Conservation (phyloP, 2,113 vertebrate genomes). For the rabbit (Oryctolagus cuniculus) region DNA sequence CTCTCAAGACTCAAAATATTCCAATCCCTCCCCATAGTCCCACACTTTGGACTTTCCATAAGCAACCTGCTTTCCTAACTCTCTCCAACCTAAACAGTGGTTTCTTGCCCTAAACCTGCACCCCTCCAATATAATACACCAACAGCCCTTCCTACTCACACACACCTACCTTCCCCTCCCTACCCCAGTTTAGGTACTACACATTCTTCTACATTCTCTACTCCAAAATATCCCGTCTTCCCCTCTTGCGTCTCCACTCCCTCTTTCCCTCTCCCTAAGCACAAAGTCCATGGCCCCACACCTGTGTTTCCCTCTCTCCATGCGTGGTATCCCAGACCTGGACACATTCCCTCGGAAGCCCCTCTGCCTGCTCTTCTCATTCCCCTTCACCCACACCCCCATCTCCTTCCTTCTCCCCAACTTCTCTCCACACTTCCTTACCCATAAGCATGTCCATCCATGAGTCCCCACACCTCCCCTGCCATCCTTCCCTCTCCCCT, state of each 20-base stretch:
- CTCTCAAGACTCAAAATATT: conserved; percentile 39
- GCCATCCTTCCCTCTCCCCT: background rate
- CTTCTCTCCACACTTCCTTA: conserved; percentile 32
- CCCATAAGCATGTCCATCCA: conserved; percentile 35
- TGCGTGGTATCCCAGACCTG: background rate
- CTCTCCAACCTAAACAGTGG: conserved; percentile 1
- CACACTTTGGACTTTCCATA: background rate
- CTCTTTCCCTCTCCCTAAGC: background rate
- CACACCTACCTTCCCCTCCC: background rate
- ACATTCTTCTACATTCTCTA: conserved; percentile 18
- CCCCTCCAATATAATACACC: background rate
- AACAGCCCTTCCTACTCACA: background rate
- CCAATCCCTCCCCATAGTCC: background rate
- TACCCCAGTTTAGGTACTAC: background rate
- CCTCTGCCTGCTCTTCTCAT: background rate
- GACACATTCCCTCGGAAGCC: background rate
- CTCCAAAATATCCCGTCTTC: background rate
- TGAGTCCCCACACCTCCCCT: background rate
- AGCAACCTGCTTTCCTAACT: conserved; percentile 30
- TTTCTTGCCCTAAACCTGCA: conserved; percentile 28
- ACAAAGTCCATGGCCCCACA: background rate
- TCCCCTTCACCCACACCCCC: background rate
- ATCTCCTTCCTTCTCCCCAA: background rate
- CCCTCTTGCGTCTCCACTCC: background rate
- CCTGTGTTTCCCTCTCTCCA: background rate